Conservation (phyloP, 2,113 vertebrate genomes). For the Hippocampus guttulatus region DNA sequence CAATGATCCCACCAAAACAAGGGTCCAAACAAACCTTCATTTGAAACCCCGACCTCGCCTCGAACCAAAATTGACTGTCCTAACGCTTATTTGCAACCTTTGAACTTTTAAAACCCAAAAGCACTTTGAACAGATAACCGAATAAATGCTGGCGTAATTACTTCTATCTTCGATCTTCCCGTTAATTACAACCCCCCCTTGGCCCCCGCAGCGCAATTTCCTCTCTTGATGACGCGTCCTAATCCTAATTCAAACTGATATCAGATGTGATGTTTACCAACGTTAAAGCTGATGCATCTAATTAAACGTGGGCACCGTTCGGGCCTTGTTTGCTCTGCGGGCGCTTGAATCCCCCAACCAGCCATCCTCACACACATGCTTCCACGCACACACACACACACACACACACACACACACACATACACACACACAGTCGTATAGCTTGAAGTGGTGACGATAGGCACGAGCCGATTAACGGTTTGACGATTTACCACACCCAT, state of each 20-base stretch:
- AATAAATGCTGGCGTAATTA: slow-evolving; percentile 39
- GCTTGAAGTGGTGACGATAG: no score
- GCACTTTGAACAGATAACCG: slow-evolving; percentile 18
- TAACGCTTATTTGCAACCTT: no score
- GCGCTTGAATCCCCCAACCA: slow-evolving; percentile 18
- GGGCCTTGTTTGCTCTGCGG: slow-evolving; percentile 20
- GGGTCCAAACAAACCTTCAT: no score
- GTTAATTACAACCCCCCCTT: slow-evolving; percentile 25
- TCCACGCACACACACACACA: not conserved
- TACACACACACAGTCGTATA: not conserved
- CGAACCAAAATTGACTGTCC: no score
- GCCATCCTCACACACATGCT: no score
- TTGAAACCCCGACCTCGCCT: no score
- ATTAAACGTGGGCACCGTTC: slow-evolving; percentile 25
- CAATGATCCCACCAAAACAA: no score
- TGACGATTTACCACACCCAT: no score
- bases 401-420: slow-evolving; percentile 7
- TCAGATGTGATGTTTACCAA: slow-evolving; percentile 40
- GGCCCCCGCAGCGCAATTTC: not conserved
- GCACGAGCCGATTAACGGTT: no score
- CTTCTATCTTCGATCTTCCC: slow-evolving; percentile 26
- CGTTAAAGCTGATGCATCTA: slow-evolving; percentile 43
- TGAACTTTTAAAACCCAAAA: no score
- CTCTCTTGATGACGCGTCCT: slow-evolving; percentile 26
- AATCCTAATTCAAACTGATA: slow-evolving; percentile 50